A percentile compares a stretch with the other conserved stretches of the same genome.
These are phyloP conservation scores for Thymelicus acteon DNA, from an alignment of 2,888 invertebrate species.

Conservation along the genomic window DNA sequence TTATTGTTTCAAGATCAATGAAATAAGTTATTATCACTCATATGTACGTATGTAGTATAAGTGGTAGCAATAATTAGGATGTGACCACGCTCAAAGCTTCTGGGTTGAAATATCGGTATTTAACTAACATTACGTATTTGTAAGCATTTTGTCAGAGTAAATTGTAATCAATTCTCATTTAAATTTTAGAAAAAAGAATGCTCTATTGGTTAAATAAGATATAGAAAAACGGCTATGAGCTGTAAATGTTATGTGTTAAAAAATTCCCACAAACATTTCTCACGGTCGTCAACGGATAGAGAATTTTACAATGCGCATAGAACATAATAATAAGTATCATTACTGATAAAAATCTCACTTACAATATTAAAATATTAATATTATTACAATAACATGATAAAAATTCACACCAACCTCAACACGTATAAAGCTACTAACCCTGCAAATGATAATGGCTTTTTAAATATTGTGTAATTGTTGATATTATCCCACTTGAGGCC, in stretches of 20 bases:
- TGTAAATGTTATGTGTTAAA: too few species aligned
- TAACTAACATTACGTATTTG: too few species aligned
- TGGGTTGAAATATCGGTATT: too few species aligned
- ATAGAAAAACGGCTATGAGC: too few species aligned
- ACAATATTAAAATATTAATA: slow-evolving; percentile 12
- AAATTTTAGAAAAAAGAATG: too few species aligned
- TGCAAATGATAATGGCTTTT: slow-evolving; percentile 47
- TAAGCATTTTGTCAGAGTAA: too few species aligned
- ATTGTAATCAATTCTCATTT: too few species aligned
- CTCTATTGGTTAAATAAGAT: too few species aligned
- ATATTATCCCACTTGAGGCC: slow-evolving; percentile 69
- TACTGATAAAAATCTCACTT: slow-evolving; percentile 1
- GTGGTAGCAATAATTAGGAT: too few species aligned
- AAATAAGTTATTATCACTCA: neutral
- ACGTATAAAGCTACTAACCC: slow-evolving; percentile 18
- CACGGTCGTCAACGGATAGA: neutral
- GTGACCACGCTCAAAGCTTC: too few species aligned
- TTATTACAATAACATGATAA: neutral
- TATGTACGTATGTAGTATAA: too few species aligned
- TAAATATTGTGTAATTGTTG: slow-evolving; percentile 60
- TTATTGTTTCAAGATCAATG: neutral
- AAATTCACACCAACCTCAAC: slow-evolving; percentile 26
- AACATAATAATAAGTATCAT: neutral
- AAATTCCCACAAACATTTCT: neutral
- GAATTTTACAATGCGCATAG: too few species aligned